These are phyloP conservation scores for Neosalanx taihuensis DNA, from an alignment of 2,797 vertebrate genomes.

Conservation along the genomic window DNA sequence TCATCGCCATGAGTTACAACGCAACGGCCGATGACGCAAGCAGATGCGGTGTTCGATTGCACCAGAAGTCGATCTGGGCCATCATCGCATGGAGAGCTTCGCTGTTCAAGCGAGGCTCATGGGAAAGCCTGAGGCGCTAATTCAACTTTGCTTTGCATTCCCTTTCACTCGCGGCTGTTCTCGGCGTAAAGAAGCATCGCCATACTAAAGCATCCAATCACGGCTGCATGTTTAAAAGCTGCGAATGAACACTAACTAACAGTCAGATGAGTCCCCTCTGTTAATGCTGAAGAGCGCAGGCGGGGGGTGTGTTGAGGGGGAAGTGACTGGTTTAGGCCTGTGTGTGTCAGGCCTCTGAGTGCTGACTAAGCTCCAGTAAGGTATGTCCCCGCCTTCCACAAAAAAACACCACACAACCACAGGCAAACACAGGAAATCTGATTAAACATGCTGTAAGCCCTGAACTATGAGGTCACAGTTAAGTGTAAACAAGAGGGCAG, in stretches of 20 bases:
- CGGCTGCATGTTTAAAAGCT: background rate
- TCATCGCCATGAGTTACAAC: too few species aligned
- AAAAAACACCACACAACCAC: too few species aligned
- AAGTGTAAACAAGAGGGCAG: background rate
- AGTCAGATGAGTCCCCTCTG: background rate
- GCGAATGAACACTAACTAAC: background rate
- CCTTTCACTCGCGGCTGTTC: background rate
- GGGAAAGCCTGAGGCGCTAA: too few species aligned
- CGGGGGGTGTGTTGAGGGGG: too few species aligned
- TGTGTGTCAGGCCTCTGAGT: background rate
- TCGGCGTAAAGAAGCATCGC: background rate
- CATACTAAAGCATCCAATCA: background rate
- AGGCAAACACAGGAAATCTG: too few species aligned
- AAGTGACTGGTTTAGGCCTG: background rate
- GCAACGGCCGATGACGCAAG: too few species aligned
- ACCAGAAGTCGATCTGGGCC: too few species aligned
- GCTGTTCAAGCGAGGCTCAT: background rate
- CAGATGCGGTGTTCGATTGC: too few species aligned
- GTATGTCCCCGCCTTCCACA: background rate
- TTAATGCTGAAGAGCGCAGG: too few species aligned
- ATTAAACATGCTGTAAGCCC: too few species aligned
- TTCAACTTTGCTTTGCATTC: background rate
- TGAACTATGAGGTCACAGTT: too few species aligned
- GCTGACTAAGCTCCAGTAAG: background rate
- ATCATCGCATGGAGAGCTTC: too few species aligned